Evolutionary conservation across 2,113 vertebrate species (phyloP).

Genomic region (Anarhynchus alexandrinus): DNA sequence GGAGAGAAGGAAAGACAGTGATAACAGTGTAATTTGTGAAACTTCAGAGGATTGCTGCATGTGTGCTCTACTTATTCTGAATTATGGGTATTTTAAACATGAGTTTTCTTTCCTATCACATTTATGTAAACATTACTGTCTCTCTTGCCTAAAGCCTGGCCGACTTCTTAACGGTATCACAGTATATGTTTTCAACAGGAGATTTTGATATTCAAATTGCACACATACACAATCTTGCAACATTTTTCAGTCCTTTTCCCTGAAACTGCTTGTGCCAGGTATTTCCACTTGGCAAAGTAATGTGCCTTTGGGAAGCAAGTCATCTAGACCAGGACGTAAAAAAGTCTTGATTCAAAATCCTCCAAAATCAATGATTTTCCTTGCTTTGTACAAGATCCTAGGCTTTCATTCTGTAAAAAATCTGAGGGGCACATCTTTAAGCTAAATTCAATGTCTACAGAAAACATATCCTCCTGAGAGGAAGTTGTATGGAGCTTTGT

Average conservation of each 20-base stretch:
- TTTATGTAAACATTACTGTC: neutral
- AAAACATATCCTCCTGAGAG: neutral
- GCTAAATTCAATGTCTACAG: neutral
- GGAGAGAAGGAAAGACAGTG: neutral
- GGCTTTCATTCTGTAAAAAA: neutral
- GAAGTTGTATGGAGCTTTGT: neutral
- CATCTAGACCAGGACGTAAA: fast-evolving
- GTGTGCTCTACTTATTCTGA: conserved; percentile 33
- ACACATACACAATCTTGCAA: neutral
- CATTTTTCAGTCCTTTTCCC: neutral
- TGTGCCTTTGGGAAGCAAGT: neutral
- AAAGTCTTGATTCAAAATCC: neutral
- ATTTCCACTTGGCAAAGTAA: neutral
- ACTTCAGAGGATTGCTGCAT: neutral
- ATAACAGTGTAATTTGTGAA: conserved; percentile 11
- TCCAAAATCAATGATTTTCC: neutral
- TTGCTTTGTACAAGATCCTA: neutral
- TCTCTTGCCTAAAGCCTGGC: neutral
- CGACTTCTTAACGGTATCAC: neutral
- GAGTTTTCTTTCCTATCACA: neutral
- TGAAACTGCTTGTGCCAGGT: neutral
- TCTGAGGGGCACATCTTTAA: neutral
- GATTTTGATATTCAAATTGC: neutral
- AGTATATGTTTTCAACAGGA: neutral
- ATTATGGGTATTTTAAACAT: neutral